phyloP scores from a whole-genome alignment of 2,113 vertebrate genomes.

The Cromileptes altivelis region DNA sequence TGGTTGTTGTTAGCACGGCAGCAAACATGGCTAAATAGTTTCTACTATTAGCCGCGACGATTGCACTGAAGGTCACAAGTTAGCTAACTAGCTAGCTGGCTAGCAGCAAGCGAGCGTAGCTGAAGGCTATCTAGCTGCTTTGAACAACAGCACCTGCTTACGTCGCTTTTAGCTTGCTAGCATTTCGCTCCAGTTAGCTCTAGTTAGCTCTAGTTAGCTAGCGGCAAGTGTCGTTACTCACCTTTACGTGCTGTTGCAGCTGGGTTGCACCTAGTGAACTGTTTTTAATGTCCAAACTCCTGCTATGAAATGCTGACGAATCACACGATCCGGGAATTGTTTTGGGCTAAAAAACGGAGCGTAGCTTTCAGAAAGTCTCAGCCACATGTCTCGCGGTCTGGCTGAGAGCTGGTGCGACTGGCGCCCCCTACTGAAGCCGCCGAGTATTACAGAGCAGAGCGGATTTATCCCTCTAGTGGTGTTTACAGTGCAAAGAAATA shows the following conservation, averaged over 20 bases:
- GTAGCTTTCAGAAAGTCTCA: conserved; percentile 75
- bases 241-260: conserved; percentile 48
- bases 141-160: conserved; percentile 78
- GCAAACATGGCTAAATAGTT: conserved; percentile 26
- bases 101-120: conserved; percentile 34
- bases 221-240: conserved; percentile 55
- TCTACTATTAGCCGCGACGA: conserved; percentile 45
- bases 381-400: conserved; percentile 79
- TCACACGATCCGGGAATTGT: conserved; percentile 20
- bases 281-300: conserved; percentile 21
- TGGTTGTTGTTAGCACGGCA: conserved; percentile 27
- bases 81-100: conserved; percentile 34
- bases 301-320: conserved; percentile 16
- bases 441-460: conserved; percentile 1
- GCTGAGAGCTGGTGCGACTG: conserved; percentile 36
- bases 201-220: conserved; percentile 43
- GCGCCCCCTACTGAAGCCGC: conserved; percentile 51
- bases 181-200: conserved; percentile 49
- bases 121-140: conserved; percentile 63
- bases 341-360: conserved; percentile 59
- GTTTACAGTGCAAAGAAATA: not conserved
- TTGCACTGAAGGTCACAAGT: conserved; percentile 75
- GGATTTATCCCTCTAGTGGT: not conserved
- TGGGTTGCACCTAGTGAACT: conserved; percentile 5
- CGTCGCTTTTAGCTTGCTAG: conserved; percentile 69